Percentiles rank a stretch among this genome's conserved stretches.
phyloP scores from a whole-genome alignment of 35 echinoderm and acorn worm genomes.

The Apostichopus parvimensis region DNA sequence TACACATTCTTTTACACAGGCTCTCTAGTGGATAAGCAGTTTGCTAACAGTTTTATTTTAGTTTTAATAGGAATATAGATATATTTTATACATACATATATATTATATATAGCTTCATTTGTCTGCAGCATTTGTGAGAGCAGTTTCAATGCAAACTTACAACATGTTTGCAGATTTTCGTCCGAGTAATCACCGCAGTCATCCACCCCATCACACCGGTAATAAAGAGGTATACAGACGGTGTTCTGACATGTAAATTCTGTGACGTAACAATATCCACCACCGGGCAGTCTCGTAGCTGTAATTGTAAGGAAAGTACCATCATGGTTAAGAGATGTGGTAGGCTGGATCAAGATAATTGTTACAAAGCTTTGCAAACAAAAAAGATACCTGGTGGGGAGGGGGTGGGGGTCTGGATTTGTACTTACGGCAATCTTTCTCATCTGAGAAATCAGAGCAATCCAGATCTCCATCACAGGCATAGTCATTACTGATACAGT shows the following conservation, averaged over 20 bases:
- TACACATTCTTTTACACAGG: too few relatives aligned
- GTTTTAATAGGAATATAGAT: too few relatives aligned
- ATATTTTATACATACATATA: too few relatives aligned
- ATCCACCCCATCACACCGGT: constrained; percentile 62
- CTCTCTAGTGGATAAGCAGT: too few relatives aligned
- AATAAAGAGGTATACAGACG: constrained; percentile 29
- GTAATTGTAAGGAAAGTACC: too few relatives aligned
- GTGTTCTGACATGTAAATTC: constrained; percentile 68
- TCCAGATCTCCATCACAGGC: constrained; percentile 81
- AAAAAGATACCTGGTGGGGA: too few relatives aligned
- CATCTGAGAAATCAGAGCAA: constrained; percentile 79
- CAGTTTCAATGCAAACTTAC: constrained; percentile 26
- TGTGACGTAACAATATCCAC: constrained; percentile 9
- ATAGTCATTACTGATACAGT: constrained; percentile 71
- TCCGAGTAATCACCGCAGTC: constrained; percentile 82
- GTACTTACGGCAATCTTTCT: constrained; percentile 61
- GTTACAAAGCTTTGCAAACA: not conserved
- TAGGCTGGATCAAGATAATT: too few relatives aligned
- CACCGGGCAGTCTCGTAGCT: constrained; percentile 37
- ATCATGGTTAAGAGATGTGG: too few relatives aligned
- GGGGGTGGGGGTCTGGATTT: not conserved
- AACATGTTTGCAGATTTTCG: constrained; percentile 46
- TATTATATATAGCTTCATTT: not conserved
- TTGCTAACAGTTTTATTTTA: too few relatives aligned
- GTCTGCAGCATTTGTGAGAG: not conserved